phyloP scores from a whole-genome alignment of 2,113 vertebrate genomes.

The Peromyscus maniculatus region DNA sequence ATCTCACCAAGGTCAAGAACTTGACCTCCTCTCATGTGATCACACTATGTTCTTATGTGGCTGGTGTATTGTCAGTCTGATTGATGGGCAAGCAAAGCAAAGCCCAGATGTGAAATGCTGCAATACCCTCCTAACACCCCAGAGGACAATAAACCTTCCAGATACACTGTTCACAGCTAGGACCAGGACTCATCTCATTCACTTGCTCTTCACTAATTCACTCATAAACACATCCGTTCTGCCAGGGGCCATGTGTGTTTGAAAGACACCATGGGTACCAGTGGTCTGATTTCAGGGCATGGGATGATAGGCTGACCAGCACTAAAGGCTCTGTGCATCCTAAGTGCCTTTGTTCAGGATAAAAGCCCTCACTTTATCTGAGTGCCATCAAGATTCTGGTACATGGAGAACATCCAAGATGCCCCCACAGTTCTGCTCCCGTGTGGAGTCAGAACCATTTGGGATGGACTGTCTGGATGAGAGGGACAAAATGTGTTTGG shows the following conservation, averaged over 20 bases:
- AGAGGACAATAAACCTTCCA: not conserved
- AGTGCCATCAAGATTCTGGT: not conserved
- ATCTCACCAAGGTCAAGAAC: not conserved
- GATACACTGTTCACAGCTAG: not conserved
- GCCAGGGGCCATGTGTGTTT: not conserved
- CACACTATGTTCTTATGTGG: not conserved
- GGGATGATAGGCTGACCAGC: not conserved
- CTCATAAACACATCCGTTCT: not conserved
- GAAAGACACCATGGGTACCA: not conserved
- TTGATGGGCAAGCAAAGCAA: not conserved
- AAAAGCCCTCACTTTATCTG: not conserved
- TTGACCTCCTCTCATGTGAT: fast-evolving
- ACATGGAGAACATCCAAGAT: not conserved
- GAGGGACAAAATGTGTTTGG: not conserved
- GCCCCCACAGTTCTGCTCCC: not conserved
- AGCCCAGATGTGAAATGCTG: not conserved
- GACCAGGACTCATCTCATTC: not conserved
- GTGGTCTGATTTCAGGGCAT: not conserved
- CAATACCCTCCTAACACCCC: no score
- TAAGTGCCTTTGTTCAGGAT: not conserved
- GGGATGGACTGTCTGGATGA: not conserved
- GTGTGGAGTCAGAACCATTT: not conserved
- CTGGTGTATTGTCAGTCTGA: not conserved
- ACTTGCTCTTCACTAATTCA: no score
- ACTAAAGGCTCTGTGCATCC: not conserved